Conservation (phyloP, 2,113 vertebrate species). For the Corythaixoides concolor region DNA sequence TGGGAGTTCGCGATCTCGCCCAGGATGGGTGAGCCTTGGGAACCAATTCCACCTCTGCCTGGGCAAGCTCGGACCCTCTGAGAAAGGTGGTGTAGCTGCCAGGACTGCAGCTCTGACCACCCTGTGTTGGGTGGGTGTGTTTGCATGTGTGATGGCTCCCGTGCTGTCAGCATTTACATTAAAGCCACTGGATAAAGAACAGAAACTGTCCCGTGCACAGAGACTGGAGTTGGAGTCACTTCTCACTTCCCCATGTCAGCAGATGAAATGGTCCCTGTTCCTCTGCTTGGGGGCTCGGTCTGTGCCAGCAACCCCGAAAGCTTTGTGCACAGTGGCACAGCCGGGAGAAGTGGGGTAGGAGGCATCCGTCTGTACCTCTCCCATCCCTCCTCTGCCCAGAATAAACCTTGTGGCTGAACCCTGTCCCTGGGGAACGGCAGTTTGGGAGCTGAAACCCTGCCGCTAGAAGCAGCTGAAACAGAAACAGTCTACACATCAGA, state of each 20-base stretch:
- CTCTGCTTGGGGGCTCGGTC: neutral
- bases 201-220: neutral
- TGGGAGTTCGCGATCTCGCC: accelerated
- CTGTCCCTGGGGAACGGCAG: neutral
- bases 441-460: neutral
- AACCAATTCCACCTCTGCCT: neutral
- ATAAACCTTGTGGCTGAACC: neutral
- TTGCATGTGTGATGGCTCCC: neutral
- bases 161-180: neutral
- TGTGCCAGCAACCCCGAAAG: neutral
- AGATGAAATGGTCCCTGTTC: neutral
- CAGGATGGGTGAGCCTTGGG: too few relatives aligned
- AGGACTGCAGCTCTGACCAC: neutral
- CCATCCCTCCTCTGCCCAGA: neutral
- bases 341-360: neutral
- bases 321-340: neutral
- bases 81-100: neutral
- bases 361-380: neutral
- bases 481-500: neutral
- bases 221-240: neutral
- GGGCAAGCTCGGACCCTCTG: neutral
- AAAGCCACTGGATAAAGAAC: neutral
- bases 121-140: neutral
- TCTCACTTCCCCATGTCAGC: neutral
- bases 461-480: neutral